Percentiles rank a stretch among this genome's conserved stretches.
These are phyloP conservation scores for Sorex araneus DNA, from an alignment of 2,113 vertebrate species.

Conservation along the genomic window DNA sequence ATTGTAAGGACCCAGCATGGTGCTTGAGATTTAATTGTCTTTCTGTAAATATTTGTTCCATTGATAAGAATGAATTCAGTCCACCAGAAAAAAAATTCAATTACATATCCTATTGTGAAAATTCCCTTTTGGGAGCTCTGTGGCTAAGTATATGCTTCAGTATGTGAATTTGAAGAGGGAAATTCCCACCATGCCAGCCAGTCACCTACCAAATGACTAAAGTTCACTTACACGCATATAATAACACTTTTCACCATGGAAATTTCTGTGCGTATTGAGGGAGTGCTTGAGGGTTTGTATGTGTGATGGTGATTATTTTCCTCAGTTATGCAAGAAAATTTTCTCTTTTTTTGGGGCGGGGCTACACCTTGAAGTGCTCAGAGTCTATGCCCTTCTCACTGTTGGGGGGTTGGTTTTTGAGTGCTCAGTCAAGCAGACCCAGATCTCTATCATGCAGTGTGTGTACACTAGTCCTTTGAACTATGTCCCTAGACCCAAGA, in stretches of 20 bases:
- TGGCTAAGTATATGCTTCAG: slow-evolving; percentile 11
- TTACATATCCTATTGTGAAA: background rate
- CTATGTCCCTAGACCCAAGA: too few species aligned
- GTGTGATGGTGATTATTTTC: background rate
- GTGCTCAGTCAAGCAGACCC: too few species aligned
- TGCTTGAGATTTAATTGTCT: background rate
- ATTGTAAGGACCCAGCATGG: background rate
- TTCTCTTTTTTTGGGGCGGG: background rate
- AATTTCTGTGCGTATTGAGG: background rate
- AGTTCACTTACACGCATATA: background rate
- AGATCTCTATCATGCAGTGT: too few species aligned
- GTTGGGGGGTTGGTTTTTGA: too few species aligned
- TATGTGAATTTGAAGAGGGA: background rate
- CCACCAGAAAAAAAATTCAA: background rate
- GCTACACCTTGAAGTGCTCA: too few species aligned
- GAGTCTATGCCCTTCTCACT: too few species aligned
- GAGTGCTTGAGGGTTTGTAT: background rate
- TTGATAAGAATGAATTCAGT: slow-evolving; percentile 35
- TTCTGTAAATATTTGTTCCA: slow-evolving; percentile 27
- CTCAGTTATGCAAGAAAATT: slow-evolving; percentile 25
- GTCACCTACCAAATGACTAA: background rate
- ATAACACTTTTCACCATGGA: background rate
- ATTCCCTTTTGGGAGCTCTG: background rate
- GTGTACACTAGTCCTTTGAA: too few species aligned
- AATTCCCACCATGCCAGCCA: background rate